Evolutionary conservation across 1,140 invertebrate genomes (phyloP), one percentile per base, ranked within the genome.

Genomic region (Drosophila nikananu): DNA sequence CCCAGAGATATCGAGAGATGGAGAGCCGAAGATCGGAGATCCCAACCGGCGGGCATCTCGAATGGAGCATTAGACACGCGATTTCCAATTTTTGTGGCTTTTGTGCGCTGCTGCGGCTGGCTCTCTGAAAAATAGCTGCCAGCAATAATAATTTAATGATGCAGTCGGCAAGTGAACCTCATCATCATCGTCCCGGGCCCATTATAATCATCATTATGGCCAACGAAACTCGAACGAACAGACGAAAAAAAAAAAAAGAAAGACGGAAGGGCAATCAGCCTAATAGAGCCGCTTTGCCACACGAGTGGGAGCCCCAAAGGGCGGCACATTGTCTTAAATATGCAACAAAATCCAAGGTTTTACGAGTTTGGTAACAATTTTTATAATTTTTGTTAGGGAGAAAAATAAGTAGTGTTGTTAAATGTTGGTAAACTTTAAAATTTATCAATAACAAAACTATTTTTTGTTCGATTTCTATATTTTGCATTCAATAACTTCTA

Each of bases 131-230:
- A 73, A 80, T 84, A 57, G 59, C 81, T 71, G 54, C 19, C 63
- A 76, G 83, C 77, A 87, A 89, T 87, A 90, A 89, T 89, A 84
- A 84, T 89, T 89, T 89, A 84, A 89, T 89, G 81, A 90, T 90
- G 84, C 77, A 84, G 81, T 76, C 73, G 79, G 78, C 71, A 79
- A 81, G 77, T 79, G 78, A 81, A 81, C 77, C 51, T 61, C 83
- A 70, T 80, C 83, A 70, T 80, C 80, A 77, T 83, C 67, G 70
- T 83, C 51, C 65, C 63, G 52, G 55, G 59, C 63, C 63, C 49
- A 64, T 46, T 21, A 71, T 66, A 15, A 72, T 44, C 55, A 61
- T 52, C 51, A 41, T 55, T 41, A 73, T 58, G 62, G 54, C 55
- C 46, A 63, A 65, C 67, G 21, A 58, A 37, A 49, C 49, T 52